phyloP scores from a whole-genome alignment of 2,888 invertebrate genomes.

The Synanthedon vespiformis region DNA sequence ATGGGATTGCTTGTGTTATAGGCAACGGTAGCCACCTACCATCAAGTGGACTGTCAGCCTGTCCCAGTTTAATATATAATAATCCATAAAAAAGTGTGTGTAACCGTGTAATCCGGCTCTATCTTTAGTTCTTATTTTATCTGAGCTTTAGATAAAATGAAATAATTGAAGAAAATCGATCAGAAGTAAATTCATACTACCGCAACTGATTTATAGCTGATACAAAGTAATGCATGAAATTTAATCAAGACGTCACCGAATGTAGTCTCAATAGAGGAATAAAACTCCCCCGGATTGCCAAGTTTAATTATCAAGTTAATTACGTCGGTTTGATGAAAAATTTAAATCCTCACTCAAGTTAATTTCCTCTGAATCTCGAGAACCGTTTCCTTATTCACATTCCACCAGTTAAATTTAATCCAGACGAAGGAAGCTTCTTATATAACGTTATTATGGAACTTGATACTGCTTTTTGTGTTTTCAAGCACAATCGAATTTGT shows the following conservation, averaged over 20 bases:
- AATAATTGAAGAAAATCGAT: background rate
- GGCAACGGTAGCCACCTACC: no score
- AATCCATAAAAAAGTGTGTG: no score
- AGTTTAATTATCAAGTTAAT: slow-evolving; percentile 65
- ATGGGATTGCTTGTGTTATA: no score
- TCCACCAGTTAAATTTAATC: slow-evolving; percentile 38
- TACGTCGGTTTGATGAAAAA: slow-evolving; percentile 63
- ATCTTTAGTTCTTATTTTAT: no score
- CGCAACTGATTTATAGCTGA: background rate
- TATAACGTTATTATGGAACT: slow-evolving; percentile 16
- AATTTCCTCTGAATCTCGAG: slow-evolving; percentile 48
- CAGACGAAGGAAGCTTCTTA: slow-evolving; percentile 22
- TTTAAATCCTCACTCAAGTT: slow-evolving; percentile 59
- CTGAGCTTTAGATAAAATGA: background rate
- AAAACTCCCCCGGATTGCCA: slow-evolving; percentile 39
- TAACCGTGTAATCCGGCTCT: no score
- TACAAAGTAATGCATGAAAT: slow-evolving; percentile 3
- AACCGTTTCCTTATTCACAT: slow-evolving; percentile 49
- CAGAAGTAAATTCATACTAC: background rate
- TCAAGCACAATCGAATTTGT: no score
- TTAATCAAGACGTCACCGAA: slow-evolving; percentile 21
- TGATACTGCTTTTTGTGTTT: background rate
- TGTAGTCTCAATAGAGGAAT: slow-evolving; percentile 43
- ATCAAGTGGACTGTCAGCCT: no score
- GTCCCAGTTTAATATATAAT: no score